A percentile compares a stretch with the other conserved stretches of the same genome.
These are phyloP conservation scores for Grapholita molesta DNA, from an alignment of 1,140 invertebrate genomes.

Conservation along the genomic window DNA sequence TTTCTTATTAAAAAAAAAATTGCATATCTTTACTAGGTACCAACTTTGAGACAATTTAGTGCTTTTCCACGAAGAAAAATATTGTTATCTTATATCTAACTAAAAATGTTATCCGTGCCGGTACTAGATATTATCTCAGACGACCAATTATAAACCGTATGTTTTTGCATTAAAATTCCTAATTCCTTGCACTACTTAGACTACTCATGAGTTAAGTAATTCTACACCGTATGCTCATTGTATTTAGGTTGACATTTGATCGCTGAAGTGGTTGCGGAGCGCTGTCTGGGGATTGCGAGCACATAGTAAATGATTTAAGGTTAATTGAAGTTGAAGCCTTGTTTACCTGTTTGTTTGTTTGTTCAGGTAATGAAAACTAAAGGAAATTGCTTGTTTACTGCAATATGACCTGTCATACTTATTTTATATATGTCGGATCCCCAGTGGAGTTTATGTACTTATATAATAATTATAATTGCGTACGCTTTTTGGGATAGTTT, in stretches of 20 bases:
- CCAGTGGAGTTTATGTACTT: no score
- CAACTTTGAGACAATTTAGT: no score
- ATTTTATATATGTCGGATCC: no score
- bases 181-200: not conserved
- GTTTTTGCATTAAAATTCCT: not conserved
- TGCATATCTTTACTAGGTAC: no score
- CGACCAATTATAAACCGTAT: not conserved
- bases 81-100: no score
- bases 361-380: not conserved
- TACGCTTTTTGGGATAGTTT: no score
- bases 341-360: constrained; percentile 1
- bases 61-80: no score
- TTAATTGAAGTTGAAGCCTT: constrained; percentile 1
- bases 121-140: no score
- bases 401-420: not conserved
- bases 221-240: not conserved
- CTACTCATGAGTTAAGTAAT: not conserved
- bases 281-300: not conserved
- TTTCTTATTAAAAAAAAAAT: no score
- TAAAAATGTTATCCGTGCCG: no score
- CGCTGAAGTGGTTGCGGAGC: not conserved
- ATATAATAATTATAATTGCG: no score
- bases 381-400: not conserved
- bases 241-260: not conserved
- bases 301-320: constrained; percentile 1